Base-by-base conservation (phyloP, 2,888 invertebrate genomes). In the Callyntrura sp. region DNA sequence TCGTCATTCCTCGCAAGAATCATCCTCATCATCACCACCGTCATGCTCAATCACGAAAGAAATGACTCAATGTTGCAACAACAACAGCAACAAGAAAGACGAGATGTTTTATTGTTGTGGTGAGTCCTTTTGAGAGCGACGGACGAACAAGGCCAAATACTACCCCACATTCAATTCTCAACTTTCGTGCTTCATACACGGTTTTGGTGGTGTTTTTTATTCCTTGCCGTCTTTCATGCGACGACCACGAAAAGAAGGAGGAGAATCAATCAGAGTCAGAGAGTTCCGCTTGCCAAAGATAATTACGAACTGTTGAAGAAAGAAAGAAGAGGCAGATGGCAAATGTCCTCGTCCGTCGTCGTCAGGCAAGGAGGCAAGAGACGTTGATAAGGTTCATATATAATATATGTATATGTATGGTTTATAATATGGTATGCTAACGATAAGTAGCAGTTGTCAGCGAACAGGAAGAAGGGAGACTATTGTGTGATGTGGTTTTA, bases 1-100 rank as follows among this genome's bases (percentile, higher is more conserved):
- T 60, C 17, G 60, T 60, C 3, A 60, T 60, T 17, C 8, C 17
- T 60, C 60, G 8, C n/a, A 60, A 20, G 20, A 60, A 20, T 20
- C 60, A 51, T 51, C 60, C 8, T 60, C 17, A 60, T 14, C 51
- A 51, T 60, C 60, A 60, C 17, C 60, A 60, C 17, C 60, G 17
- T 8, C n/a, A 60, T 17, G n/a, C 20, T 9, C 20, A 51, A 60
- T 60, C 60, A 60, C 17, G 60, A 57, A 60, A 20, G 20, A 9
- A 17, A 60, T 60, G 60, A 60, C 17, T 60, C 60, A 60, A 60
- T 60, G 60, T 60, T 60, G 60, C 60, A 17, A 17, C 20, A n/a
- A 17, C 20, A n/a, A 17, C 60, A 17, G 51, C 9, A 14, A 51
- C 51, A 51, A 12, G n/a, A 51, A 51, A 51, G 51, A n/a, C 51